Evolutionary conservation across 1,140 invertebrate genomes (phyloP), one percentile per base, ranked within the genome.

Genomic region (Anastatus disparis): DNA sequence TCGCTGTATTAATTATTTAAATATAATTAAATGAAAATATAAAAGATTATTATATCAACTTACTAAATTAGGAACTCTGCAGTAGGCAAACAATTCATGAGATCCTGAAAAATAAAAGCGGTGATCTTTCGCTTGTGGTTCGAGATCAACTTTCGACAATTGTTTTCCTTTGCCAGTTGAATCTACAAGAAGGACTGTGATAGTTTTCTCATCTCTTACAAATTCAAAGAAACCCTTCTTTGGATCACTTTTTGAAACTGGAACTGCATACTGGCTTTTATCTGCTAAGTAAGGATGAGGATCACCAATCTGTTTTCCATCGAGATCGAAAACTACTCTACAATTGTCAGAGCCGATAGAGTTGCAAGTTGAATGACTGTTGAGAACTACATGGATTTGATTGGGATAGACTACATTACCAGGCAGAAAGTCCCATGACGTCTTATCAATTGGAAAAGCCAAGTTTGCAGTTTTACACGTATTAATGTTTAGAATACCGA

Each of bases 231-330:
- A 40, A 1, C 48, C 62, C 13, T 65, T 52, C 8, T 15, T n/a
- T 9, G 31, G 48, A n/a, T 3, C 3, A n/a, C 6, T 0, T 9
- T 2, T 13, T 7, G 62, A 65, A 3, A 65, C 62, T 8, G 62
- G 26, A 40, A 13, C 53, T 12, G 46, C 46, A 22, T 65, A 65
- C n/a, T 26, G 13, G 4, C 9, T 13, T 1, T 53, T 12, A 17
- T 65, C 15, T 15, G 46, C 6, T 24, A 24, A 3, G 35, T 65
- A 65, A 2, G 48, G 48, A 10, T 31, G 15, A 10, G 44, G 20
- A 27, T 27, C 10, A 15, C 62, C 62, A n/a, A 40, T 38, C 53
- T 53, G 62, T 52, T 53, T 53, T 6, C 62, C 62, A 0, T 65
- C 13, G 1, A 53, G 20, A 13, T 65, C 35, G 27, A 20, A 65